Conservation (phyloP, 1,140 invertebrate genomes). For the Marisa cornuarietis region DNA sequence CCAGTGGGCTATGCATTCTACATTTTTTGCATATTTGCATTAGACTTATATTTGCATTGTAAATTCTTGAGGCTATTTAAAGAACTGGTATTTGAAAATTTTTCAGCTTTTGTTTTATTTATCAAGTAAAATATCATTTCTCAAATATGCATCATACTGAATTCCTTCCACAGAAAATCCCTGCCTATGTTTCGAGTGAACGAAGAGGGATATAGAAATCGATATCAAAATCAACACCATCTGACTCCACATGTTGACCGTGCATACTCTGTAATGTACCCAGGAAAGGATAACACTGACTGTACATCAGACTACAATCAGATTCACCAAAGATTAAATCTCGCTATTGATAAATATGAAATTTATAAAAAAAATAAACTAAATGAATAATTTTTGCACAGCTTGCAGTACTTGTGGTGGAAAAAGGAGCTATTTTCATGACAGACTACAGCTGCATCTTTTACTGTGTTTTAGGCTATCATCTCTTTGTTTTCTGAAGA, state of each 20-base stretch:
- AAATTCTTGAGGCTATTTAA: too few species aligned
- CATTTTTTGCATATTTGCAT: too few species aligned
- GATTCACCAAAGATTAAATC: slow-evolving; percentile 53
- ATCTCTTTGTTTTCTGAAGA: background rate
- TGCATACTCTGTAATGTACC: slow-evolving; percentile 52
- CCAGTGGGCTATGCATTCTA: too few species aligned
- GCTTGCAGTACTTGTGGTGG: background rate
- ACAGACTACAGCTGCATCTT: background rate
- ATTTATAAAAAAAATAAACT: slow-evolving; percentile 43
- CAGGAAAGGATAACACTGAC: slow-evolving; percentile 54
- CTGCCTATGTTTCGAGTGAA: slow-evolving; percentile 57
- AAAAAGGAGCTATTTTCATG: background rate
- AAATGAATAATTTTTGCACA: slow-evolving; percentile 43
- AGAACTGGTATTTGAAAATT: too few species aligned
- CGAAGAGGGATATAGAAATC: slow-evolving; percentile 56
- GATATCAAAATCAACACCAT: slow-evolving; percentile 52
- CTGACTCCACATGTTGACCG: slow-evolving; percentile 53
- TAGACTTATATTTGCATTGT: too few species aligned
- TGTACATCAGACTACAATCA: slow-evolving; percentile 47
- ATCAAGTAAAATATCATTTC: slow-evolving; percentile 29
- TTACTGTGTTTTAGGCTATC: background rate
- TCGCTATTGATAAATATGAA: slow-evolving; percentile 49
- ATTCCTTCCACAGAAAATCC: slow-evolving; percentile 31
- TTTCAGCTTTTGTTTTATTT: background rate
- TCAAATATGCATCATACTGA: too few species aligned